Percentiles rank a stretch among this genome's conserved stretches.
Conservation (phyloP, 1,140 invertebrate species). For the Cephus cinctus region DNA sequence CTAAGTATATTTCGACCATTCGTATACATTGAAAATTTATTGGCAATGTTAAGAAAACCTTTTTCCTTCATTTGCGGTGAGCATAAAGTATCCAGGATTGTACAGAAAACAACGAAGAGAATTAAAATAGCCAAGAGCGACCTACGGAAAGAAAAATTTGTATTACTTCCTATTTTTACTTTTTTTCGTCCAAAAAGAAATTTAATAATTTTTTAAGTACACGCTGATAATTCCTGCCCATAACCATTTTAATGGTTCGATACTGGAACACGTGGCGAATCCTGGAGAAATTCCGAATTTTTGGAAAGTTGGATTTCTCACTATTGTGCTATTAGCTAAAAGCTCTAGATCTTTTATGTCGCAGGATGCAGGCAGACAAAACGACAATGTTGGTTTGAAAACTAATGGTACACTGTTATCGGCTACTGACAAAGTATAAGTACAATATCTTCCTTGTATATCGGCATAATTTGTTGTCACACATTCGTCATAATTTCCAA, state of each 20-base stretch:
- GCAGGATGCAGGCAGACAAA: slow-evolving; percentile 26
- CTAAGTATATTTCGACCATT: slow-evolving; percentile 31
- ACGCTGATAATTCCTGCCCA: too few species aligned
- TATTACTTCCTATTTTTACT: not conserved
- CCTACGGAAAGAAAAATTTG: not conserved
- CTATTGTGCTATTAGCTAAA: not conserved
- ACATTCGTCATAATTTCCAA: slow-evolving; percentile 46
- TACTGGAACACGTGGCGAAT: slow-evolving; percentile 9
- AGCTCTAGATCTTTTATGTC: slow-evolving; percentile 7
- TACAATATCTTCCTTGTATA: slow-evolving; percentile 26
- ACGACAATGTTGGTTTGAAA: slow-evolving; percentile 13
- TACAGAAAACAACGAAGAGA: slow-evolving; percentile 11
- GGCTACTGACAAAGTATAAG: slow-evolving; percentile 13
- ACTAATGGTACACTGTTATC: not conserved
- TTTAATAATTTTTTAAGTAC: not conserved
- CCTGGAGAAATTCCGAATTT: not conserved
- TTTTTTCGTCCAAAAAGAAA: not conserved
- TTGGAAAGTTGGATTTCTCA: not conserved
- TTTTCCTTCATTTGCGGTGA: too few species aligned
- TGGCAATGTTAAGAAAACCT: too few species aligned
- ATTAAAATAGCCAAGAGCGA: slow-evolving; percentile 4
- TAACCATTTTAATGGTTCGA: slow-evolving; percentile 10
- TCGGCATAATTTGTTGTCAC: not conserved
- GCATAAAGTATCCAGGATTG: slow-evolving; percentile 8
- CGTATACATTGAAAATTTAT: slow-evolving; percentile 37